Evolutionary conservation across 2,888 invertebrate genomes (phyloP), one percentile per base, ranked within the genome.

Genomic region (Gastracanthus pulcherrimus): DNA sequence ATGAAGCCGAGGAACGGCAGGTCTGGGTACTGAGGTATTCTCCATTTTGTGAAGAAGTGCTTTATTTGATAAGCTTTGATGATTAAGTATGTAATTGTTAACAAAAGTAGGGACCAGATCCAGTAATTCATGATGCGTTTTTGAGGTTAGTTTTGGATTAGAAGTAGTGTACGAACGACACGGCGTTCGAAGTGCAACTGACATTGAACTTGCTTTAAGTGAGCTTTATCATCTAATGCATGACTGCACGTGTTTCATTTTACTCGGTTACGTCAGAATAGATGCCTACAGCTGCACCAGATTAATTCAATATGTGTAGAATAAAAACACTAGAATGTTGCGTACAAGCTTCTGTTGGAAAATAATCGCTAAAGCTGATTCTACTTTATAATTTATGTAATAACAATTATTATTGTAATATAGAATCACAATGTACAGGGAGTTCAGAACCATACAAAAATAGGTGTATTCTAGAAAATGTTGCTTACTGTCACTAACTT

Each of bases 31-130:
- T 66, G 55, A 1, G 78, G 71, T 31, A 71, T 55, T 4, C 64
- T 55, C 16, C 34, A 62, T 71, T 71, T 55, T 29, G 48, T 36
- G n/a, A 51, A 78, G n/a, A 19, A 19, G 48, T 51, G 13, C 29
- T 34, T 55, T 0, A 16, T 64, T 16, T 19, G 62, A 5, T 55
- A 13, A 2, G 36, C 70, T 41, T 69, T 58, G 5, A 55, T 13
- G 3, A 60, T 16, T 38, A 60, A 0, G 5, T 26, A 58, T 0
- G 16, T 72, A 0, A 72, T 16, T n/a, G 38, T 6, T 7, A 16
- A 13, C 0, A 55, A 0, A 29, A 60, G 4, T 41, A 41, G 2
- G 5, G 55, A 23, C 70, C 34, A 70, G 6, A 34, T 55, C 34
- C 26, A 55, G 11, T 2, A 51, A n/a, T 23, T n/a, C 55, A 55